Evolutionary conservation across 1,140 invertebrate genomes (phyloP).

Genomic region (Eubasilissa regina): DNA sequence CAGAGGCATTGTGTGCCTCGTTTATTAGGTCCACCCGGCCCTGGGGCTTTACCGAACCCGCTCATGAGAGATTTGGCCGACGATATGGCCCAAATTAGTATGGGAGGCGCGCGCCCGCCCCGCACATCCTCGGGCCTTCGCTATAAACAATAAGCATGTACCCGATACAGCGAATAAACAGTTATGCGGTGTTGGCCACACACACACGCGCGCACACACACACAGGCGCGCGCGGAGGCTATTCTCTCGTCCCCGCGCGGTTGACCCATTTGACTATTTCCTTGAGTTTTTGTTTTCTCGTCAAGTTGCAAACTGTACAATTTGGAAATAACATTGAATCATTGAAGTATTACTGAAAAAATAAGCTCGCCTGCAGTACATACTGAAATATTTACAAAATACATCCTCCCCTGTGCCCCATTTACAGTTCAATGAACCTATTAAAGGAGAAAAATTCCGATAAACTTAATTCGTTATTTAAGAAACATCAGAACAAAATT

Average conservation of each 20-base stretch:
- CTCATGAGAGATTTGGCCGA: constrained; percentile 19
- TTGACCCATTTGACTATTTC: constrained; percentile 39
- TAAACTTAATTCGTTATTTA: no score
- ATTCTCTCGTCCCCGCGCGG: background rate
- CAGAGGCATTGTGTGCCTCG: background rate
- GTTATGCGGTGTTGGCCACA: background rate
- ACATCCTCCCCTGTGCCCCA: no score
- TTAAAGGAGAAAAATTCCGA: no score
- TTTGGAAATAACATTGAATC: background rate
- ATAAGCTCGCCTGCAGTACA: background rate
- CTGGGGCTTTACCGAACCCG: background rate
- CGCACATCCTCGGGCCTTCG: constrained; percentile 35
- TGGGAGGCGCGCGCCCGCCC: constrained; percentile 28
- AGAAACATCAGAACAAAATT: no score
- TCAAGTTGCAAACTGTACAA: no score
- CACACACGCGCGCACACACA: no score
- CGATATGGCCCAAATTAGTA: constrained; percentile 42
- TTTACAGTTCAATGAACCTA: no score
- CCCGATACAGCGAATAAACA: constrained; percentile 36
- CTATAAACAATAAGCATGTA: constrained; percentile 25
- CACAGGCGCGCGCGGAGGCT: no score
- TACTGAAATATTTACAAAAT: no score
- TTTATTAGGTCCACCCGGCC: background rate
- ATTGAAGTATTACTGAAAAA: background rate
- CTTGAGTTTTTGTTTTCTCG: background rate